phyloP scores from a whole-genome alignment of 1,140 invertebrate genomes.

The Micrasema longulum region DNA sequence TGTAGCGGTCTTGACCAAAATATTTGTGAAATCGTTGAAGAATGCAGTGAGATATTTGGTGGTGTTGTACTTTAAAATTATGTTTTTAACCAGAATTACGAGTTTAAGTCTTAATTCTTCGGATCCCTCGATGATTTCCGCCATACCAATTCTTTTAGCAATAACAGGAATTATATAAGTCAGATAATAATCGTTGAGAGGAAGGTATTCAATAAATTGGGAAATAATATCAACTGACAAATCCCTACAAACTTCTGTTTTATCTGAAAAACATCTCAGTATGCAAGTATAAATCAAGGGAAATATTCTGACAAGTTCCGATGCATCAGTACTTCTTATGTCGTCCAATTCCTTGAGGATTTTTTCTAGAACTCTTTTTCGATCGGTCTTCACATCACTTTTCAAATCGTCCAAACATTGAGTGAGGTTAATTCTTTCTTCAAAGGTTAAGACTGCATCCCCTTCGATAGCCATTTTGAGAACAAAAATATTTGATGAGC shows the following conservation, averaged over 20 bases:
- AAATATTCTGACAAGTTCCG: slow-evolving; percentile 60
- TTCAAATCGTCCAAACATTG: slow-evolving; percentile 35
- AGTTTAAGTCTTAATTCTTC: slow-evolving; percentile 87
- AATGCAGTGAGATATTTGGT: slow-evolving; percentile 71
- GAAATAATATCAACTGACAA: slow-evolving; percentile 60
- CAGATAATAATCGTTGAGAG: slow-evolving; percentile 76
- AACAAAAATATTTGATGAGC: background rate
- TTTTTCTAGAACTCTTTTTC: slow-evolving; percentile 57
- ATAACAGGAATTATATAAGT: slow-evolving; percentile 82
- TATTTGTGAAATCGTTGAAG: slow-evolving; percentile 80
- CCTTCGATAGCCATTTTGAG: slow-evolving; percentile 13
- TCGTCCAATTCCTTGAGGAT: slow-evolving; percentile 60
- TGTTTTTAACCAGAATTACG: slow-evolving; percentile 72
- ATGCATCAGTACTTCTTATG: slow-evolving; percentile 56
- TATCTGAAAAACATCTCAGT: slow-evolving; percentile 63
- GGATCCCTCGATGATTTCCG: slow-evolving; percentile 83
- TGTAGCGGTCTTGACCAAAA: slow-evolving; percentile 77
- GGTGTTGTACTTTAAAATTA: slow-evolving; percentile 76
- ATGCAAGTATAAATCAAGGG: slow-evolving; percentile 63
- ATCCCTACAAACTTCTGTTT: slow-evolving; percentile 62
- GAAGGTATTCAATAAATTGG: slow-evolving; percentile 61
- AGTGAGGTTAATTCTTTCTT: slow-evolving; percentile 15
- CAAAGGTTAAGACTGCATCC: background rate
- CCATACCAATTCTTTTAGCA: slow-evolving; percentile 79
- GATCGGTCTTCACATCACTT: slow-evolving; percentile 36